Conservation (phyloP, 1,140 invertebrate genomes). For the Microplitis mediator region DNA sequence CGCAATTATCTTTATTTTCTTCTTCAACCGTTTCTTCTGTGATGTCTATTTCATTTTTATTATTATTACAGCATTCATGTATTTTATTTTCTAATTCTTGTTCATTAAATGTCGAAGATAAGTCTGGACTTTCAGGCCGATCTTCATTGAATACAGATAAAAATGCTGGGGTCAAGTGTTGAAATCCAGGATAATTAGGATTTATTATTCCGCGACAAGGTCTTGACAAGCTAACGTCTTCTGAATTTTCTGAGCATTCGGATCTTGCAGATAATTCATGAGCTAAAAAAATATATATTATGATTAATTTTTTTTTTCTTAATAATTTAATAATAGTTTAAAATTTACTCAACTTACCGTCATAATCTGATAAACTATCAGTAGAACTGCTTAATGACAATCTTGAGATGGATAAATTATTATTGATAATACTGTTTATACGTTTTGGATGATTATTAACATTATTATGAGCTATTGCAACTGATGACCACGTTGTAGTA, state of each 20-base stretch:
- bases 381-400: constrained; percentile 51
- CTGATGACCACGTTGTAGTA: constrained; percentile 54
- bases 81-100: neutral
- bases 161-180: constrained; percentile 56
- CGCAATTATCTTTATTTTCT: constrained; percentile 35
- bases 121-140: constrained; percentile 4
- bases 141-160: constrained; percentile 38
- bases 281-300: neutral
- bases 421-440: constrained; percentile 48
- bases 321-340: neutral
- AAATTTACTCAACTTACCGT: constrained; percentile 46
- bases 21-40: neutral
- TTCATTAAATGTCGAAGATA: neutral
- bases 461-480: constrained; percentile 51
- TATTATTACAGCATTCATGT: constrained; percentile 10
- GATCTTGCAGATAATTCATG: constrained; percentile 38
- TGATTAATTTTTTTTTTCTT: neutral
- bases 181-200: constrained; percentile 77
- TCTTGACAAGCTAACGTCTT: constrained; percentile 50
- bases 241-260: constrained; percentile 58
- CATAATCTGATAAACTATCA: constrained; percentile 58
- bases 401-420: constrained; percentile 51
- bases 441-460: constrained; percentile 40
- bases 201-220: constrained; percentile 72
- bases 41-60: neutral